phyloP scores from a whole-genome alignment of 2,113 vertebrate genomes.

The Triplophysa tibetana region DNA sequence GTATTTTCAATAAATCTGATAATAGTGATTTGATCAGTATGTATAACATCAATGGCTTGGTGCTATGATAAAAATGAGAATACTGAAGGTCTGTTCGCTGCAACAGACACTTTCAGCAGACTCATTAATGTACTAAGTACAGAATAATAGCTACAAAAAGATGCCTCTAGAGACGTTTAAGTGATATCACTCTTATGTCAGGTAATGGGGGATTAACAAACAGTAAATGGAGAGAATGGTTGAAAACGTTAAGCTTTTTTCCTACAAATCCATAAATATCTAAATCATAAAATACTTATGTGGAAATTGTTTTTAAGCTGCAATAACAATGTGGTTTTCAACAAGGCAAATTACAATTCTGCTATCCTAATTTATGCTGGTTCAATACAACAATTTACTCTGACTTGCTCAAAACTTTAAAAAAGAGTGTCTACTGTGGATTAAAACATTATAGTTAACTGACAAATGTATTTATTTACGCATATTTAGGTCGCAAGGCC shows the following conservation, averaged over 20 bases:
- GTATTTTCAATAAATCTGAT: neutral
- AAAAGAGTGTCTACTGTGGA: neutral
- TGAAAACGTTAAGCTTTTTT: neutral
- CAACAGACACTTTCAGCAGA: constrained; percentile 16
- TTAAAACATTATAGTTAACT: constrained; percentile 7
- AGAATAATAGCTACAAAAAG: constrained; percentile 28
- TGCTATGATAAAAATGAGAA: neutral
- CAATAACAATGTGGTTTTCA: no score
- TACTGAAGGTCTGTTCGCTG: neutral
- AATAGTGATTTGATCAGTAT: constrained; percentile 5
- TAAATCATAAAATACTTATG: neutral
- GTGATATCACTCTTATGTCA: constrained; percentile 24
- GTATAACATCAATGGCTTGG: neutral
- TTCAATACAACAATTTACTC: no score
- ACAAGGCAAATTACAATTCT: no score
- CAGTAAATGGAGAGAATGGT: constrained; percentile 3
- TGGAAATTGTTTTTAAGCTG: no score
- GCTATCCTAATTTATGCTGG: no score
- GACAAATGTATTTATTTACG: constrained; percentile 15
- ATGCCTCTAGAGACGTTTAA: constrained; percentile 19
- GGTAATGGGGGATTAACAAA: constrained; percentile 33
- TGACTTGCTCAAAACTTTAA: neutral
- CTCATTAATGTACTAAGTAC: constrained; percentile 31
- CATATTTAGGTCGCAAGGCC: constrained; percentile 23
- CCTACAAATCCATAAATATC: neutral